phyloP scores from a whole-genome alignment of 2,888 invertebrate species.

The Timandra comae region DNA sequence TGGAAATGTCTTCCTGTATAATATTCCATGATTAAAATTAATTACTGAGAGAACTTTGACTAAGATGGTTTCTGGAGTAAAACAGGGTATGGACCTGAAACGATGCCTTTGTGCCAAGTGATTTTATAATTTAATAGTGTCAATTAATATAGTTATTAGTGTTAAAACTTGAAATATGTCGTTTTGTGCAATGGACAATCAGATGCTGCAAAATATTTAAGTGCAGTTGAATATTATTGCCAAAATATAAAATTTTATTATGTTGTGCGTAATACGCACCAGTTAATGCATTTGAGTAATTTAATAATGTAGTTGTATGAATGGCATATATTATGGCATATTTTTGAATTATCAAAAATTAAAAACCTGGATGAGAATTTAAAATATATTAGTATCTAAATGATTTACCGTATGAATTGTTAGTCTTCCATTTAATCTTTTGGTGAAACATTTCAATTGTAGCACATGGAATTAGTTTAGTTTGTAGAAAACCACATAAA shows the following conservation, averaged over 20 bases:
- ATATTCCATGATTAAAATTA: constrained; percentile 31
- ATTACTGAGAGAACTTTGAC: constrained; percentile 69
- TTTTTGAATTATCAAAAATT: constrained; percentile 51
- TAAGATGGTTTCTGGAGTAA: constrained; percentile 56
- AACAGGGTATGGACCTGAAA: constrained; percentile 73
- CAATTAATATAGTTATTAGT: constrained; percentile 71
- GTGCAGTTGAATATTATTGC: constrained; percentile 38
- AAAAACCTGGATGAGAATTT: constrained; percentile 36
- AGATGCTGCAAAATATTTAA: neutral
- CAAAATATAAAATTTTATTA: constrained; percentile 37
- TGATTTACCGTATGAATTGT: constrained; percentile 29
- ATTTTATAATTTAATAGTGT: constrained; percentile 71
- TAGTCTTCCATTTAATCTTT: constrained; percentile 69
- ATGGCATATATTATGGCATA: constrained; percentile 44
- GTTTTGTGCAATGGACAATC: constrained; percentile 64
- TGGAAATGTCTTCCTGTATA: constrained; percentile 58
- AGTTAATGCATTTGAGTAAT: constrained; percentile 70
- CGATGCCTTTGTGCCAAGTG: constrained; percentile 75
- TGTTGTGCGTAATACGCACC: constrained; percentile 44
- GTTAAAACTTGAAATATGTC: constrained; percentile 23
- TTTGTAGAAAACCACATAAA: constrained; percentile 41
- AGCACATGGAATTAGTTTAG: constrained; percentile 47
- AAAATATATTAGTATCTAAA: constrained; percentile 31
- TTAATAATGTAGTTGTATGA: constrained; percentile 61
- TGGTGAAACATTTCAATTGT: constrained; percentile 66